phyloP scores from a whole-genome alignment of 2,797 vertebrate species.

The Leptodactylus fallax region DNA sequence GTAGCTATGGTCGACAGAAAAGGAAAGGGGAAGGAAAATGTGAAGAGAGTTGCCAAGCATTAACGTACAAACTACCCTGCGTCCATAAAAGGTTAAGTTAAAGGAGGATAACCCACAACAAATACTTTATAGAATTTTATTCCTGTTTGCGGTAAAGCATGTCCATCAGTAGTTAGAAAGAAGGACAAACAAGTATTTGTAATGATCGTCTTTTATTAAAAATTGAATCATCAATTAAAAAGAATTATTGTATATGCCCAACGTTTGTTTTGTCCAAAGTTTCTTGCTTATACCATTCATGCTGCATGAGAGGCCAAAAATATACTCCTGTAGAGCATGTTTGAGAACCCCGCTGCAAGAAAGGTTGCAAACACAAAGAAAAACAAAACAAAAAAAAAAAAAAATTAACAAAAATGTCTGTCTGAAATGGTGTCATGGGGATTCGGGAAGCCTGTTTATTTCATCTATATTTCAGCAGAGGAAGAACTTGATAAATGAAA shows the following conservation, averaged over 20 bases:
- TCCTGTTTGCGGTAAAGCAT: no score
- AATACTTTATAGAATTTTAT: no score
- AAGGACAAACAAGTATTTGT: constrained; percentile 16
- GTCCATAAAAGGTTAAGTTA: no score
- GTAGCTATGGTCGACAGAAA: no score
- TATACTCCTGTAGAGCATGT: constrained; percentile 33
- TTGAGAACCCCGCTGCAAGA: constrained; percentile 40
- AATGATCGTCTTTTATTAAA: constrained; percentile 63
- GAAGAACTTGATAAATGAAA: constrained; percentile 65
- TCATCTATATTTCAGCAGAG: constrained; percentile 66
- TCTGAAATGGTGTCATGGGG: constrained; percentile 49
- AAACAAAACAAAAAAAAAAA: constrained; percentile 1
- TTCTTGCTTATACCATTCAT: constrained; percentile 47
- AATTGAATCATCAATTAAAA: constrained; percentile 62
- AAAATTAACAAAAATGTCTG: no score
- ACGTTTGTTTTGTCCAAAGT: constrained; percentile 59
- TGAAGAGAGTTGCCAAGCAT: no score
- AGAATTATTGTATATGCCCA: constrained; percentile 58
- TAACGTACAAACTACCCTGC: no score
- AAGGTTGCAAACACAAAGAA: constrained; percentile 33
- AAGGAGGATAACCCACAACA: no score
- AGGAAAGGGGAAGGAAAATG: no score
- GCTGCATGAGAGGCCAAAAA: constrained; percentile 27
- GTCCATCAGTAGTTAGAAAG: neutral
- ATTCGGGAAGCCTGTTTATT: constrained; percentile 29